Base-by-base conservation (phyloP, 2,113 vertebrate species). In the Antechinus flavipes region DNA sequence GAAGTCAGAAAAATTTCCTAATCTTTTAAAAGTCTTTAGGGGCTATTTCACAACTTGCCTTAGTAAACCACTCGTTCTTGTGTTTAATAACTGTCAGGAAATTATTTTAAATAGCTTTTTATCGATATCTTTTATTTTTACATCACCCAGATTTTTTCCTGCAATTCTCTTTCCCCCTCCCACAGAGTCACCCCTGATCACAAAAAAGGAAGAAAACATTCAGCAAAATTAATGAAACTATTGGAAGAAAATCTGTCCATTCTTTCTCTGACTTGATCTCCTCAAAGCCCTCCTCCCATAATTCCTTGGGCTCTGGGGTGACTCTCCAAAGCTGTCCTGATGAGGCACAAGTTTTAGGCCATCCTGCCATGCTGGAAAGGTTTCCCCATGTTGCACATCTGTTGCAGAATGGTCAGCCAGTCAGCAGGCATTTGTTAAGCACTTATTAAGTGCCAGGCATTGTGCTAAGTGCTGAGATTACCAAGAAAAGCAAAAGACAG, bases 51-150 rank as follows among this genome's bases (percentile, higher is more conserved):
- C 26, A 90, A 68, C 92, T 92, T 46, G 55, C 55, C 49, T 91
- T 19, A 49, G 91, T 35, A 6, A 27, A 61, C 91, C n/a, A 92
- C 2, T 14, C 61, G 22, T 76, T n/a, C 30, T n/a, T 19, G 35
- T 76, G 61, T 76, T n/a, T n/a, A n/a, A 16, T 19, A n/a, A 76
- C 35, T 16, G 14, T 11, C 23, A 96, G 76, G 52, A 97, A 97
- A 95, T 84, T 35, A 35, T 89, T 95, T 8, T 16, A 90, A 68
- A n/a, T n/a, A 76, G 30, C 35, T 76, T n/a, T n/a, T n/a, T n/a
- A 76, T n/a, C 5, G 61, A n/a, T 76, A 22, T 35, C 30, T 76
- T 76, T n/a, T n/a, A 35, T n/a, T 76, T 76, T 76, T n/a, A 76
- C 14, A 76, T n/a, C 35, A 76, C 61, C 35, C 14, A 76, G 61